These are phyloP conservation scores for Zeugodacus cucurbitae DNA, from an alignment of 1,140 invertebrate species.

Conservation along the genomic window DNA sequence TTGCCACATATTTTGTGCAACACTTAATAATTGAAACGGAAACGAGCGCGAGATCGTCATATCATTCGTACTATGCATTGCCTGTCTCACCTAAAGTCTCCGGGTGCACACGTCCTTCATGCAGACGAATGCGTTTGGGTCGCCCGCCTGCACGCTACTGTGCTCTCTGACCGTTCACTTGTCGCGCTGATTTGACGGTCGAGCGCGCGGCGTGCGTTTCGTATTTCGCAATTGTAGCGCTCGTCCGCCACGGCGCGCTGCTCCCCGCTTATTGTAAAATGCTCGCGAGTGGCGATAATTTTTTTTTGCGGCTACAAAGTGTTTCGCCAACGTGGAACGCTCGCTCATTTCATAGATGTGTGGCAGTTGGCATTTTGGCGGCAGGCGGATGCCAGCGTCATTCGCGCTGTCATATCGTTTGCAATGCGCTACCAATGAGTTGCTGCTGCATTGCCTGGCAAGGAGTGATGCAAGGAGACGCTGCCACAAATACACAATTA, in stretches of 20 bases:
- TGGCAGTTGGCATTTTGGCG: slow-evolving; percentile 35
- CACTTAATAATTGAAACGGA: slow-evolving; percentile 39
- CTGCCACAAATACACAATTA: neutral
- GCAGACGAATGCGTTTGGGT: neutral
- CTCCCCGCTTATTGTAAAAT: neutral
- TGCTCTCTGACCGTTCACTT: neutral
- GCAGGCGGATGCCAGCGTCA: slow-evolving; percentile 40
- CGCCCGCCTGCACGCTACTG: neutral
- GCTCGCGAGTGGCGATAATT: neutral
- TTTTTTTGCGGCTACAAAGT: slow-evolving; percentile 16
- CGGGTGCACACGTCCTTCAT: slow-evolving; percentile 29
- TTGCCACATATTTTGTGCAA: neutral
- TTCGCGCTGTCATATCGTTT: slow-evolving; percentile 22
- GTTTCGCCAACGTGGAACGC: neutral
- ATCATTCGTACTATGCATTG: neutral
- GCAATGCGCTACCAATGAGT: neutral
- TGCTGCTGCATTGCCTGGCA: neutral
- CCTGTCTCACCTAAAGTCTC: slow-evolving; percentile 24
- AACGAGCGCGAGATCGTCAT: slow-evolving; percentile 20
- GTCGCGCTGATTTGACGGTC: neutral
- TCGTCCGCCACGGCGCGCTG: neutral
- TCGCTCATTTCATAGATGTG: neutral
- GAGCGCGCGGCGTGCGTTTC: neutral
- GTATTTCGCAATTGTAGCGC: neutral
- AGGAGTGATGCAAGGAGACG: neutral